Evolutionary conservation across 2,888 invertebrate genomes (phyloP).

Genomic region (Eugnorisma glareosa): DNA sequence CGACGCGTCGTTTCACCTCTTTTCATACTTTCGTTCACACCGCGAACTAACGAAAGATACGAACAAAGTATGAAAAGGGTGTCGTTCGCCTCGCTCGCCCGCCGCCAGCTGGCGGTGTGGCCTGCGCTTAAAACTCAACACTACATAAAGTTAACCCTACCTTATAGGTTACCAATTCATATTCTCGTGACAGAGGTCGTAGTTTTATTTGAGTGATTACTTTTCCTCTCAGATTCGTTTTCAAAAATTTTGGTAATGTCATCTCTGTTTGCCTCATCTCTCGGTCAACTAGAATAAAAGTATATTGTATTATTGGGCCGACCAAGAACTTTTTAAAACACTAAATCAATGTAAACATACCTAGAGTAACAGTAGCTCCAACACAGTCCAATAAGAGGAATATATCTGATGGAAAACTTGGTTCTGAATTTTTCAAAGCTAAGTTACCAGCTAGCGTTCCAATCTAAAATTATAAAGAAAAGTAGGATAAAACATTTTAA

Average conservation of each 20-base stretch:
- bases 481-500: not conserved
- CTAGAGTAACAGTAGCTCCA: conserved; percentile 85
- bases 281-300: conserved; percentile 67
- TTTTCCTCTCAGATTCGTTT: conserved; percentile 90
- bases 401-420: conserved; percentile 92
- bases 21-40: too few species aligned
- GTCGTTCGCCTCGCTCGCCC: too few species aligned
- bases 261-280: conserved; percentile 66
- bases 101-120: too few species aligned
- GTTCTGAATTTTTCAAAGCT: conserved; percentile 90
- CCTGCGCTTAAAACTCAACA: too few species aligned
- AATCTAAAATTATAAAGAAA: conserved; percentile 75
- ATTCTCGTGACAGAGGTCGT: conserved; percentile 81
- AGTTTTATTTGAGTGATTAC: conserved; percentile 91
- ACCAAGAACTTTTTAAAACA: not conserved
- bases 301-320: not conserved
- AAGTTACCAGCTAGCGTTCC: conserved; percentile 92
- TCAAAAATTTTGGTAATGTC: conserved; percentile 88
- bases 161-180: conserved; percentile 75
- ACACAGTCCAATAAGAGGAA: conserved; percentile 90
- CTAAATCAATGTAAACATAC: conserved; percentile 71
- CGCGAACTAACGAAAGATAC: too few species aligned
- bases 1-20: too few species aligned
- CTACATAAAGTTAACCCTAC: conserved; percentile 51
- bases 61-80: too few species aligned